A percentile compares a stretch with the other conserved stretches of the same genome.
Evolutionary conservation across 2,113 vertebrate genomes (phyloP).

Genomic region (Prionailurus viverrinus): DNA sequence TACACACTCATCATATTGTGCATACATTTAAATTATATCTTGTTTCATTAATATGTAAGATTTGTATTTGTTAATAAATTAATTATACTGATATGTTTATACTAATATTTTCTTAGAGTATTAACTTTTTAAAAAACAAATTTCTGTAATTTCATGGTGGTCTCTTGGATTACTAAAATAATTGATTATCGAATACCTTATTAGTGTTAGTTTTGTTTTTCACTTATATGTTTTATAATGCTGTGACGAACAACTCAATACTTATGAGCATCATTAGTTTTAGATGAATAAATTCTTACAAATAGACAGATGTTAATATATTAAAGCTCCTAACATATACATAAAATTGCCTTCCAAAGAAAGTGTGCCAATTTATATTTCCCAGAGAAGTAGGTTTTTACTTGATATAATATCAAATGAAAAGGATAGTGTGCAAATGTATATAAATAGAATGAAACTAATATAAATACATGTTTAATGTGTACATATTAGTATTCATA

Average conservation of each 20-base stretch:
- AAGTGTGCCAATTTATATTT: neutral
- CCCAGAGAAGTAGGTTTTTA: constrained; percentile 8
- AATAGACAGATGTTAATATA: neutral
- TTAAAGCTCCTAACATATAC: neutral
- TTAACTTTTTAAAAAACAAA: neutral
- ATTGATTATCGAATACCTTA: neutral
- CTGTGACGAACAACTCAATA: neutral
- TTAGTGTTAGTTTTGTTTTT: neutral
- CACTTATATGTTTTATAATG: neutral
- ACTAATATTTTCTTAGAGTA: neutral
- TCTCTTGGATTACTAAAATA: neutral
- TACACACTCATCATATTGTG: neutral
- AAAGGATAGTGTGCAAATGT: neutral
- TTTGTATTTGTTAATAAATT: neutral
- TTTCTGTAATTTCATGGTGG: neutral
- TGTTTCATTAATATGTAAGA: neutral
- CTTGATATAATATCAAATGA: neutral
- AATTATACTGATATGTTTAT: neutral
- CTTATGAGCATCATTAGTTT: neutral
- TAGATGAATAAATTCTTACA: constrained; percentile 9
- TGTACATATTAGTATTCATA: neutral
- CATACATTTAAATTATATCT: neutral
- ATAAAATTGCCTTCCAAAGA: neutral
- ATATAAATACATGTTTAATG: neutral
- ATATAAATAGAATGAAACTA: neutral